Conservation (phyloP, 2,888 invertebrate genomes). For the Panopea generosa region DNA sequence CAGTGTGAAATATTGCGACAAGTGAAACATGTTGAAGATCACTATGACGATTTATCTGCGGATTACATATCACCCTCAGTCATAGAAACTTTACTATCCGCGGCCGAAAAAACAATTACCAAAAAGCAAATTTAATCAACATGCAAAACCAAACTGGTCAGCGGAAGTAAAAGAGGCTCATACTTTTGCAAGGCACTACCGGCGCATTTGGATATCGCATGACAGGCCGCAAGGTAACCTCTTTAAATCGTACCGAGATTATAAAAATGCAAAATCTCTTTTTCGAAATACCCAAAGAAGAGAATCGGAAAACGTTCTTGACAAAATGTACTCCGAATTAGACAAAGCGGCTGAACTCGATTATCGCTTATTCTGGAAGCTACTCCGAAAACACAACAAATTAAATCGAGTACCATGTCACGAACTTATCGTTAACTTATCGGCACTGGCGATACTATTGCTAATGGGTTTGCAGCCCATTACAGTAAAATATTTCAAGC, state of each 20-base stretch:
- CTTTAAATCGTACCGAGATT: not conserved
- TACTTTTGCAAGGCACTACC: not conserved
- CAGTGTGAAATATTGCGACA: no score
- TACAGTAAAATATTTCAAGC: no score
- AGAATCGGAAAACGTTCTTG: not conserved
- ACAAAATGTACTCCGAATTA: not conserved
- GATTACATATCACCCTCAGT: no score
- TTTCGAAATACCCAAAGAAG: not conserved
- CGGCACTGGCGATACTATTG: no score
- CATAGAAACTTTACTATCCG: no score
- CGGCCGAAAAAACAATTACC: no score
- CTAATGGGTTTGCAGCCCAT: no score
- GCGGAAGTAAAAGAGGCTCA: constrained; percentile 4
- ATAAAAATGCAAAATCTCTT: not conserved
- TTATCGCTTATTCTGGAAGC: not conserved
- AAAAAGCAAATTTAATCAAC: not conserved
- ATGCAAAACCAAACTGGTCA: not conserved
- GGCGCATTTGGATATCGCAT: not conserved
- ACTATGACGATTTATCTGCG: no score
- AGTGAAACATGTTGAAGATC: no score
- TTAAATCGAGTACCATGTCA: no score
- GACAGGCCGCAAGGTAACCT: not conserved
- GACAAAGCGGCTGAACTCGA: not conserved
- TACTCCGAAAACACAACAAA: not conserved
- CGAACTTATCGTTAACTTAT: no score